Evolutionary conservation across 2,797 vertebrate genomes (phyloP).

Genomic region (Sebastes hopkinsi): DNA sequence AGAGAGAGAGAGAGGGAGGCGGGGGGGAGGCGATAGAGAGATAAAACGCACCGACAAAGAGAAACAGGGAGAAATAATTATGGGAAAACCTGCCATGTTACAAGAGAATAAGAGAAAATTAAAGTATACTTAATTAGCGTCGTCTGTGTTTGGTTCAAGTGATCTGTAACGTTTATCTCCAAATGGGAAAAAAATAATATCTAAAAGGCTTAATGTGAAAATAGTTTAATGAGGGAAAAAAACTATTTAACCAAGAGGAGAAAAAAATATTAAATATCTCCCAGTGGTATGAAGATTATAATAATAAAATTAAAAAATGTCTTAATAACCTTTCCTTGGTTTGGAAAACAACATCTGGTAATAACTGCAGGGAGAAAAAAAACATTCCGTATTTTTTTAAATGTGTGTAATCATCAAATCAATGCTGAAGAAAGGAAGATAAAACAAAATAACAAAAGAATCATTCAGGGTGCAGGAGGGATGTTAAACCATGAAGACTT

Average conservation of each 20-base stretch:
- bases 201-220: constrained; percentile 45
- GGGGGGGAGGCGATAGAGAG: background rate
- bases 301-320: constrained; percentile 11
- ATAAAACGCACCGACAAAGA: constrained; percentile 10
- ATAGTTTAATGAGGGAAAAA: constrained; percentile 45
- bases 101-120: constrained; percentile 19
- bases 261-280: constrained; percentile 18
- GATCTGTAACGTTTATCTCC: constrained; percentile 52
- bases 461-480: background rate
- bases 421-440: background rate
- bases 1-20: background rate
- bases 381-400: background rate
- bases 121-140: constrained; percentile 44
- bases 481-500: background rate
- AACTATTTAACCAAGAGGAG: constrained; percentile 27
- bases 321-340: background rate
- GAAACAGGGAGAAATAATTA: constrained; percentile 35
- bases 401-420: background rate
- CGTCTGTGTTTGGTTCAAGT: constrained; percentile 34
- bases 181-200: constrained; percentile 24
- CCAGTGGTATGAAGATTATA: background rate
- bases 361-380: background rate
- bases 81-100: constrained; percentile 25
- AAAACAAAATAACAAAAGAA: background rate
- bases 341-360: background rate